Evolutionary conservation across 2,888 invertebrate species (phyloP), one percentile per base, ranked within the genome.

Genomic region (Terebella lapidaria): DNA sequence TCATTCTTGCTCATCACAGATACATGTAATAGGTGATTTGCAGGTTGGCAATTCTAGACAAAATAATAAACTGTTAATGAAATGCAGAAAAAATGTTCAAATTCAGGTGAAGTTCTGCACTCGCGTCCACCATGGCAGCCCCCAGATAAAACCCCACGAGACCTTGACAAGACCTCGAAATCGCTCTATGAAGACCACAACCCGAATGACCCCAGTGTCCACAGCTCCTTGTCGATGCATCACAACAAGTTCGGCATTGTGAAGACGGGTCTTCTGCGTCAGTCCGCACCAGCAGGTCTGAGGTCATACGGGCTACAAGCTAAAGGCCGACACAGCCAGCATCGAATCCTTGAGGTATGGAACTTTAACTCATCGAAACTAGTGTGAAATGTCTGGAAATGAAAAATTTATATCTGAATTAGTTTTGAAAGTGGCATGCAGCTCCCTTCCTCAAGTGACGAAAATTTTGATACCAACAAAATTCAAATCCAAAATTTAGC

Each of bases 91-190:
- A n/a, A n/a, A n/a, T n/a, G n/a, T n/a, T n/a, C n/a, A n/a, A n/a
- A 1, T 51, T 3, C 47, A 67, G 67, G 51, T 10, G 57, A 59
- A 52, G 54, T 66, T n/a, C 29, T 67, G 54, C 51, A 52, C 18
- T 42, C 61, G 1, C 60, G 78, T 24, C 77, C 75, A 15, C 72
- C 74, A 4, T 79, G 78, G 78, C 65, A 69, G 35, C 71, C 72
- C 1, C 73, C 77, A 1, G 74, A 76, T 56, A 63, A 66, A 30
- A 69, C 69, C 5, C 76, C 79, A 3, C 71, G 71, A 57, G 78
- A 79, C 62, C 59, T 79, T 3, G 69, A 74, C 27, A 67, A 65
- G 27, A 70, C 76, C 2, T 66, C 67, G 57, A 67, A 71, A 55
- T 75, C 75, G 5, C 61, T 76, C 57, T 49, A 74, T 3, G 66